These are phyloP conservation scores for Lycodopsis pacificus DNA, from an alignment of 2,797 vertebrate genomes.

Conservation along the genomic window DNA sequence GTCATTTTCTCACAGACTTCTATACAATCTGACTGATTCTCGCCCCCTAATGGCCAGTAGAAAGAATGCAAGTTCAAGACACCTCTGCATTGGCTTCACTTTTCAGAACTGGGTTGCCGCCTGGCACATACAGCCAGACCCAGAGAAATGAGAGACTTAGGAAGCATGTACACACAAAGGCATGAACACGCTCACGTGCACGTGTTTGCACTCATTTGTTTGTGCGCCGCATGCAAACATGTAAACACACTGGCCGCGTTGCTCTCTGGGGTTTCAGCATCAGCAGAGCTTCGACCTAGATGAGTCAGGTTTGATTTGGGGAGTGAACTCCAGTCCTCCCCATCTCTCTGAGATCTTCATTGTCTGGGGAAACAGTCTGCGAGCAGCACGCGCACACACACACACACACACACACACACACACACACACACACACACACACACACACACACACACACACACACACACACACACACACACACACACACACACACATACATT, in stretches of 20 bases:
- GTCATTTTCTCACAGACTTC: too few relatives aligned
- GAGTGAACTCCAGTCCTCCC: constrained; percentile 30
- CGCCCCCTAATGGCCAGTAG: not conserved
- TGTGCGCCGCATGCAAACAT: not conserved
- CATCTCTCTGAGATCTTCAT: constrained; percentile 41
- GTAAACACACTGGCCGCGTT: constrained; percentile 2
- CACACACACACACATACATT: constrained; percentile 8
- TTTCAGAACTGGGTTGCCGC: not conserved
- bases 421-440: not conserved
- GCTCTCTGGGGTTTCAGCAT: constrained; percentile 18
- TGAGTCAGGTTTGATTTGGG: constrained; percentile 77
- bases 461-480: not conserved
- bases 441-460: not conserved
- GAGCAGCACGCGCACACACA: not conserved
- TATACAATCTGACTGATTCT: too few relatives aligned
- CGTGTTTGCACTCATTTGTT: constrained; percentile 6
- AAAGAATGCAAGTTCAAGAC: not conserved
- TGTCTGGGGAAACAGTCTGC: constrained; percentile 37
- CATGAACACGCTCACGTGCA: not conserved
- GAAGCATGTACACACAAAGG: not conserved
- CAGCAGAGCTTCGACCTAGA: constrained; percentile 65
- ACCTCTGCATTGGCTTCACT: not conserved
- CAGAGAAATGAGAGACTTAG: not conserved
- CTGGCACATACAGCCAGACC: too few relatives aligned
- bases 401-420: not conserved